A percentile compares a stretch with the other conserved stretches of the same genome.
These are phyloP conservation scores for Myopa testacea DNA, from an alignment of 2,888 invertebrate genomes.

Conservation along the genomic window DNA sequence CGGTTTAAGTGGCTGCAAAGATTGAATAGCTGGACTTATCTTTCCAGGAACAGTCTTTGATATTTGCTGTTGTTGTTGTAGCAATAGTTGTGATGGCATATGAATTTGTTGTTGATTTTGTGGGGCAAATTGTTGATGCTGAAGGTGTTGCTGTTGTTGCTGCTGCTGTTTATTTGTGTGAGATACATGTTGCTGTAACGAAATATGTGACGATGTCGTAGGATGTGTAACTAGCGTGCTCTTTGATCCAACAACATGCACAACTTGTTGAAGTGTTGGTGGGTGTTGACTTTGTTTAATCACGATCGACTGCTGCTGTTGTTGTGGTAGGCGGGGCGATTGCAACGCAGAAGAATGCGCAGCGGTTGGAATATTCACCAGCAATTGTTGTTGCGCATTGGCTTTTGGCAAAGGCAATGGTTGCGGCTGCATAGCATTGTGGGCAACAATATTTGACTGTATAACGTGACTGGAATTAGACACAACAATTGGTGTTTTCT, in stretches of 20 bases:
- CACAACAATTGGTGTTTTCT: constrained; percentile 55
- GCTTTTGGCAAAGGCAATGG: constrained; percentile 57
- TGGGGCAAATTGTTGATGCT: constrained; percentile 39
- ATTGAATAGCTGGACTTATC: constrained; percentile 26
- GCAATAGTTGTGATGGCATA: constrained; percentile 38
- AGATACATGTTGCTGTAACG: constrained; percentile 43
- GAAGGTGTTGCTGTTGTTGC: constrained; percentile 47
- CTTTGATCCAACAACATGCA: constrained; percentile 64
- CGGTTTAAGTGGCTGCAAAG: constrained; percentile 12
- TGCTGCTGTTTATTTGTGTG: constrained; percentile 45
- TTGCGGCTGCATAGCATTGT: constrained; percentile 40
- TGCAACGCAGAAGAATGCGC: constrained; percentile 55
- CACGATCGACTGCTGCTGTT: constrained; percentile 55
- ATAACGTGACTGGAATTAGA: constrained; percentile 59
- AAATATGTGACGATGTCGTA: constrained; percentile 39
- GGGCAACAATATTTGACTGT: constrained; percentile 52
- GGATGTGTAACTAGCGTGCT: constrained; percentile 51
- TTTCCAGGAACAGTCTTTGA: constrained; percentile 36
- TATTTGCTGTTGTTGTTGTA: constrained; percentile 43
- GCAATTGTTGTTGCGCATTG: constrained; percentile 57
- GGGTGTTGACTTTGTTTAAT: constrained; percentile 58
- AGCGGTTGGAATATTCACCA: constrained; percentile 64
- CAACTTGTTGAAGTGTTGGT: constrained; percentile 50
- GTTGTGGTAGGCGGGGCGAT: constrained; percentile 55
- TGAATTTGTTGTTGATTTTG: constrained; percentile 45